phyloP scores from a whole-genome alignment of 2,113 vertebrate genomes.

The Anser brachyrhynchus region DNA sequence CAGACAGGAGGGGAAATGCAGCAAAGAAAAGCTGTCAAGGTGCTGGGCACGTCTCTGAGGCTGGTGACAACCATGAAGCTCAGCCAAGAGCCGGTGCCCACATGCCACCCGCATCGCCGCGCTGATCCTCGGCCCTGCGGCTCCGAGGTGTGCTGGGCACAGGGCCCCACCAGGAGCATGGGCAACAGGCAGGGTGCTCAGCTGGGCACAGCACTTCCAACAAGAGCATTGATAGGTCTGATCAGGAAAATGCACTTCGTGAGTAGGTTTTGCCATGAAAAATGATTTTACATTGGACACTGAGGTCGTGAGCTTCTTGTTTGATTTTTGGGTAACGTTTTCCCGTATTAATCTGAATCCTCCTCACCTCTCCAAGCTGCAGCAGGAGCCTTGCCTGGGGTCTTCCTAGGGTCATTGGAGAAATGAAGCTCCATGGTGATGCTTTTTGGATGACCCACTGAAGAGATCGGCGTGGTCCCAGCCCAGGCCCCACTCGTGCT shows the following conservation, averaged over 20 bases:
- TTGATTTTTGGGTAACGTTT: background rate
- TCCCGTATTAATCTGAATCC: background rate
- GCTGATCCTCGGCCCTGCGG: background rate
- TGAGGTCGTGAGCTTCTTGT: background rate
- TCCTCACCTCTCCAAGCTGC: background rate
- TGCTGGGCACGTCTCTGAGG: background rate
- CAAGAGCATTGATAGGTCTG: background rate
- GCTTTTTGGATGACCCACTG: background rate
- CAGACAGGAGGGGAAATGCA: background rate
- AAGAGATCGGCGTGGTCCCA: rapidly evolving
- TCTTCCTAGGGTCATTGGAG: background rate
- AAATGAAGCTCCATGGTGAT: rapidly evolving
- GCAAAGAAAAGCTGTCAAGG: background rate
- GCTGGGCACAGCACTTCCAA: background rate
- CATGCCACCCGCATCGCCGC: too few species aligned
- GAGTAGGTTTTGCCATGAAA: background rate
- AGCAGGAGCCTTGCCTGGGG: background rate
- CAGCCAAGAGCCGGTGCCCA: too few species aligned
- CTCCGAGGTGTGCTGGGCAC: background rate
- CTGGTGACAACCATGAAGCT: background rate
- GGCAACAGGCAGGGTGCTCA: background rate
- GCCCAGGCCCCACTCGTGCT: rapidly evolving
- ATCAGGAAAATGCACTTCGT: background rate
- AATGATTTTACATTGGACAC: background rate
- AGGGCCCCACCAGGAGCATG: background rate